phyloP scores from a whole-genome alignment of 1,140 invertebrate genomes.

The Ectropis grisescens region DNA sequence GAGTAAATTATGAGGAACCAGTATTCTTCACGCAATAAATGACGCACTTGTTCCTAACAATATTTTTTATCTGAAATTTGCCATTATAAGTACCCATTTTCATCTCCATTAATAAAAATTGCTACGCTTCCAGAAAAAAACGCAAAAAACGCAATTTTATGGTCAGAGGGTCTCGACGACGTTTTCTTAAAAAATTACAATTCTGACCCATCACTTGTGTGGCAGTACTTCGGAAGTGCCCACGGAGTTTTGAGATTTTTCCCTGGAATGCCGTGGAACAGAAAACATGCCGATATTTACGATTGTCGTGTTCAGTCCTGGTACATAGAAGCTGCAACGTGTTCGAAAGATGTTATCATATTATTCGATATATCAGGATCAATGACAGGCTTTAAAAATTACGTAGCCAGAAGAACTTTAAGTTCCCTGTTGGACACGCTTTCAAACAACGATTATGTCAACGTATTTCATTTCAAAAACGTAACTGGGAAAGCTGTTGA shows the following conservation, averaged over 20 bases:
- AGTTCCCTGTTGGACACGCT: conserved; percentile 93
- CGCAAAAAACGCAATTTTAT: conserved; percentile 83
- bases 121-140: conserved; percentile 69
- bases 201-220: conserved; percentile 88
- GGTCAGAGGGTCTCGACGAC: conserved; percentile 88
- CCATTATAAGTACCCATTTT: too few species aligned
- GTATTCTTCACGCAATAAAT: too few species aligned
- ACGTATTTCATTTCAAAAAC: conserved; percentile 86
- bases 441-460: conserved; percentile 98
- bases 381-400: conserved; percentile 89
- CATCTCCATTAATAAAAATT: too few species aligned
- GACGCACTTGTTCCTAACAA: too few species aligned
- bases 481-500: conserved; percentile 76
- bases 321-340: conserved; percentile 98
- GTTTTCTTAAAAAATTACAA: conserved; percentile 89
- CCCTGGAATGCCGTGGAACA: conserved; percentile 80
- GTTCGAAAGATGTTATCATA: conserved; percentile 97
- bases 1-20: too few species aligned
- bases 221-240: conserved; percentile 97
- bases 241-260: conserved; percentile 93
- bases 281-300: conserved; percentile 70
- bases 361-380: conserved; percentile 96
- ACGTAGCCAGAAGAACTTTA: conserved; percentile 80
- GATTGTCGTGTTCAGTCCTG: conserved; percentile 90
- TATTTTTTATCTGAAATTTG: too few species aligned